A percentile compares a stretch with the other conserved stretches of the same genome.
Evolutionary conservation across 2,888 invertebrate genomes (phyloP).

Genomic region (Trachelus troglodyta): DNA sequence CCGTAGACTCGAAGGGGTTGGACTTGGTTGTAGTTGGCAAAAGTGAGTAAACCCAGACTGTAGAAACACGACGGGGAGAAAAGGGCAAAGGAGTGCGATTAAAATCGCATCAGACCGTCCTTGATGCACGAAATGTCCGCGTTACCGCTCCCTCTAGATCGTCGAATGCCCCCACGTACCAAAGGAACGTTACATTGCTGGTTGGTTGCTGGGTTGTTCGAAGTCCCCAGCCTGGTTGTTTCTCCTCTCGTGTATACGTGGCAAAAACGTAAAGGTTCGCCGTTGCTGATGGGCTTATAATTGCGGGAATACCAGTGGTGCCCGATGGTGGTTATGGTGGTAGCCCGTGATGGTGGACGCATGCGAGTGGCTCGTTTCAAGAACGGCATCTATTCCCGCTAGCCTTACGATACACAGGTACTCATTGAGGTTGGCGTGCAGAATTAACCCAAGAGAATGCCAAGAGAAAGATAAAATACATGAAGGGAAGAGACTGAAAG

Average conservation of each 20-base stretch:
- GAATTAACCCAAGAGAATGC: not conserved
- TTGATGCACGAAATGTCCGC: slow-evolving; percentile 53
- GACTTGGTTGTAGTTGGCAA: slow-evolving; percentile 22
- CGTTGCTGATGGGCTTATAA: slow-evolving; percentile 55
- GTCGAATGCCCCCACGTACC: slow-evolving; percentile 9
- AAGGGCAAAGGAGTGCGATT: slow-evolving; percentile 42
- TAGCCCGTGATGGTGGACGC: slow-evolving; percentile 3
- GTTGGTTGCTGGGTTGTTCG: not conserved
- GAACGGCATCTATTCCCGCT: not conserved
- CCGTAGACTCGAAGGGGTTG: slow-evolving; percentile 31
- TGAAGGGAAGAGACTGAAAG: not conserved
- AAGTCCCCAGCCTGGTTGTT: not conserved
- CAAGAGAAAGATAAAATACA: not conserved
- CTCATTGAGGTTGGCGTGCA: slow-evolving; percentile 1
- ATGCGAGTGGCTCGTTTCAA: slow-evolving; percentile 23
- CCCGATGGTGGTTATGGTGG: slow-evolving; percentile 14
- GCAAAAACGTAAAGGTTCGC: slow-evolving; percentile 47
- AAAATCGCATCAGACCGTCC: slow-evolving; percentile 52
- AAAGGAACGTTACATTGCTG: not conserved
- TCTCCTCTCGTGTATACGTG: slow-evolving; percentile 27
- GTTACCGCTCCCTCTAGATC: slow-evolving; percentile 33
- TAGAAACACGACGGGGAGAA: slow-evolving; percentile 17
- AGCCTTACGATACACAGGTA: slow-evolving; percentile 6
- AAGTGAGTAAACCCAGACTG: not conserved
- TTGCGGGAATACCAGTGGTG: slow-evolving; percentile 40